These are phyloP conservation scores for Rhombomys opimus DNA, from an alignment of 2,113 vertebrate genomes.

Conservation along the genomic window DNA sequence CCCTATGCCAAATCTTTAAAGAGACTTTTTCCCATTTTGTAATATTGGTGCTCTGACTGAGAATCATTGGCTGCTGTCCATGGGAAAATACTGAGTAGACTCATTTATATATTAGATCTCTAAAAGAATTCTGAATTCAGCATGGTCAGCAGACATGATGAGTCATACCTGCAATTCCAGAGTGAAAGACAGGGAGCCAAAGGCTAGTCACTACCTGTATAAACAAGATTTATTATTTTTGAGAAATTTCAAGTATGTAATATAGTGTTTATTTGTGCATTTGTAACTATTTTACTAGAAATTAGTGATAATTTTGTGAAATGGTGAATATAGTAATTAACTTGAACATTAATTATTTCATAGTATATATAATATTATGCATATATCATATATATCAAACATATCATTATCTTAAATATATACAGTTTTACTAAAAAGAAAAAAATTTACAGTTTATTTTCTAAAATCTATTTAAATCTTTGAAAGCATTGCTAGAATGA, in stretches of 20 bases:
- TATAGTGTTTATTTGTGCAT: too few relatives aligned
- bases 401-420: not conserved
- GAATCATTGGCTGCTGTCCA: not conserved
- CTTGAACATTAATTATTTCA: not conserved
- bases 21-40: not conserved
- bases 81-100: not conserved
- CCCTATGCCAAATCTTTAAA: not conserved
- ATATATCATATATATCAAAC: not conserved
- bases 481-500: not conserved
- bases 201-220: not conserved
- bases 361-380: not conserved
- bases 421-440: not conserved
- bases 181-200: not conserved
- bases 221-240: too few relatives aligned
- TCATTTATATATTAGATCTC: too few relatives aligned
- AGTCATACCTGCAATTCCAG: not conserved
- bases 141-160: not conserved
- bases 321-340: not conserved
- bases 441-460: not conserved
- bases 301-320: not conserved
- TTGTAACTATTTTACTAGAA: not conserved
- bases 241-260: too few relatives aligned
- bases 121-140: not conserved
- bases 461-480: conserved; percentile 14
- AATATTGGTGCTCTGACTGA: not conserved